Conservation (phyloP, 2,797 vertebrate genomes). For the Champsocephalus esox region DNA sequence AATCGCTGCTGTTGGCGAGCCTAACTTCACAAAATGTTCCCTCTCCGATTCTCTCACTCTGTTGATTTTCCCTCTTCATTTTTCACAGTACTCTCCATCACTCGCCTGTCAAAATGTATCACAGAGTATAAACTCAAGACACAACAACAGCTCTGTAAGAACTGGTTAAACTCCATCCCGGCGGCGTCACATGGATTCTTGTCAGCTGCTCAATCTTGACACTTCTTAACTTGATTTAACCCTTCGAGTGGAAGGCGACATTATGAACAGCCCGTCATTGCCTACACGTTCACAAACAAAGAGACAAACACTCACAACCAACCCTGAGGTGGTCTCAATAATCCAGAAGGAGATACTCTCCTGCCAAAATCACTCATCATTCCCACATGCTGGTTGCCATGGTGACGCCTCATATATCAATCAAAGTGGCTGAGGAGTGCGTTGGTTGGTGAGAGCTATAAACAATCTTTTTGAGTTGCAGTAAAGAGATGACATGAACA, state of each 20-base stretch:
- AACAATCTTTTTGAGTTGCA: conserved; percentile 67
- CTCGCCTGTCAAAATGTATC: conserved; percentile 34
- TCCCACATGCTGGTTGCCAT: conserved; percentile 63
- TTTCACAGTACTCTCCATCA: conserved; percentile 28
- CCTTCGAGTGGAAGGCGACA: conserved; percentile 46
- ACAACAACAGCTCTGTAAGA: neutral
- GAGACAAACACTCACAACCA: conserved; percentile 31
- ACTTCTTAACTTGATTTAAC: conserved; percentile 54
- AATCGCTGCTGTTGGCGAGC: conserved; percentile 55
- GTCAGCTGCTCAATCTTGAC: conserved; percentile 38
- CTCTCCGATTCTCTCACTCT: conserved; percentile 3
- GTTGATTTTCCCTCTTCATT: conserved; percentile 5
- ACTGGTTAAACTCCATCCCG: conserved; percentile 28
- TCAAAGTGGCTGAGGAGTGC: conserved; percentile 60
- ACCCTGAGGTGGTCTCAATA: conserved; percentile 54
- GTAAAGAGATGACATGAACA: conserved; percentile 55
- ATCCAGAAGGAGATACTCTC: conserved; percentile 59
- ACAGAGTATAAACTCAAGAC: conserved; percentile 11
- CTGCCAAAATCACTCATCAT: conserved; percentile 63
- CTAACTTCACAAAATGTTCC: conserved; percentile 27
- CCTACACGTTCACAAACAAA: neutral
- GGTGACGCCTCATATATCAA: conserved; percentile 68
- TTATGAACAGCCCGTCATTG: conserved; percentile 14
- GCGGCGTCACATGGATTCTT: conserved; percentile 16
- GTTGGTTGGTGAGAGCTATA: conserved; percentile 59